Percentiles rank a stretch among this genome's conserved stretches.
Conservation (phyloP, 2,113 vertebrate species). For the Brachirus orientalis region DNA sequence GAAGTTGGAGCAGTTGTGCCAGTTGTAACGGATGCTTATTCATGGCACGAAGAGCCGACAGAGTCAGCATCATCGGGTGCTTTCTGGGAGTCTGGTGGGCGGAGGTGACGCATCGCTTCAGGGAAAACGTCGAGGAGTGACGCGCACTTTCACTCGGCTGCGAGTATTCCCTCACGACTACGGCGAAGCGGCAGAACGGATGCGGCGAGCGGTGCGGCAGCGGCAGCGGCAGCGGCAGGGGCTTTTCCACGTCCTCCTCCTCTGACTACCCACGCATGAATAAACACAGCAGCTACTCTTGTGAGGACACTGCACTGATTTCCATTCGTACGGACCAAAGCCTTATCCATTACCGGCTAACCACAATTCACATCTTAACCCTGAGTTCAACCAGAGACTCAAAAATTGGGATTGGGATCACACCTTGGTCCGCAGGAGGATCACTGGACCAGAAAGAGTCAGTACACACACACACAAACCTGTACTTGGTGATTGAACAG, state of each 20-base stretch:
- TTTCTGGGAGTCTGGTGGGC: slow-evolving; percentile 51
- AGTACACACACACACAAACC: too few relatives aligned
- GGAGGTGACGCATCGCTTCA: slow-evolving; percentile 72
- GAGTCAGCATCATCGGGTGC: slow-evolving; percentile 69
- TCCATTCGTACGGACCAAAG: too few relatives aligned
- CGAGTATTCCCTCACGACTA: slow-evolving; percentile 80
- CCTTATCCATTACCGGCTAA: too few relatives aligned
- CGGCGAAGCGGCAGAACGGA: slow-evolving; percentile 19
- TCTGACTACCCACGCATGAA: slow-evolving; percentile 70
- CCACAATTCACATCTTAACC: too few relatives aligned
- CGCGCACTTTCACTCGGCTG: slow-evolving; percentile 53
- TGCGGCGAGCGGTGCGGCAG: slow-evolving; percentile 29
- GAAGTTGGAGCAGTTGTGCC: background rate
- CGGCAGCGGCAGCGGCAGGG: slow-evolving; percentile 63
- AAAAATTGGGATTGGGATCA: too few relatives aligned
- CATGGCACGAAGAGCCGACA: slow-evolving; percentile 35
- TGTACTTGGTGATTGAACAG: too few relatives aligned
- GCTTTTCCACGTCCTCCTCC: slow-evolving; percentile 70
- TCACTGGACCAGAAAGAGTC: too few relatives aligned
- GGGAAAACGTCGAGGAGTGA: slow-evolving; percentile 58
- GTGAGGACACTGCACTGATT: too few relatives aligned
- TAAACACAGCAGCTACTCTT: slow-evolving; percentile 58
- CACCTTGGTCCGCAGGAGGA: too few relatives aligned
- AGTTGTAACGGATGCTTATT: slow-evolving; percentile 50
- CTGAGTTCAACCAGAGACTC: too few relatives aligned